Conservation (phyloP, 2,888 invertebrate species). For the Limnephilus auricula region DNA sequence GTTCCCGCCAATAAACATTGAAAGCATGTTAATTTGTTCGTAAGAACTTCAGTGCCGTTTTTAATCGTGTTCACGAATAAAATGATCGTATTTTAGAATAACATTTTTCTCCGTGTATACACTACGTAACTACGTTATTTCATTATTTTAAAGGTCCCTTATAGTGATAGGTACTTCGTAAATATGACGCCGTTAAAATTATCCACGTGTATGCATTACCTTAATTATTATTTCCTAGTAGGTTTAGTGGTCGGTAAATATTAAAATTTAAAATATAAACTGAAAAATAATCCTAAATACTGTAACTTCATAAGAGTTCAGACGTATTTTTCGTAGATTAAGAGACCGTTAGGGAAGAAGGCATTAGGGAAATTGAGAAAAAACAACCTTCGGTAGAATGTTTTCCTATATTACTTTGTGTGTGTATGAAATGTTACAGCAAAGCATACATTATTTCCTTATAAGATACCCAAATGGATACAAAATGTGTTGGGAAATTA, state of each 20-base stretch:
- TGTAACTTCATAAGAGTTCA: not conserved
- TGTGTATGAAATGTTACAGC: not conserved
- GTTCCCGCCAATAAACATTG: no score
- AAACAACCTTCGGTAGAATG: slow-evolving; percentile 34
- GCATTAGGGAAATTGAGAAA: slow-evolving; percentile 60
- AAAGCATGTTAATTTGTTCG: no score
- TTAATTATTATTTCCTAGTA: not conserved
- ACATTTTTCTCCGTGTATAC: no score
- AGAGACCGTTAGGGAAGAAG: slow-evolving; percentile 23
- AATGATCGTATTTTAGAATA: no score
- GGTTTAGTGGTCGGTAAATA: not conserved
- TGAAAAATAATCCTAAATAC: not conserved
- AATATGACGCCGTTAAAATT: no score
- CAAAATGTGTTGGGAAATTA: slow-evolving; percentile 55
- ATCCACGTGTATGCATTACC: not conserved
- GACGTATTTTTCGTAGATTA: not conserved
- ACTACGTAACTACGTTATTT: no score
- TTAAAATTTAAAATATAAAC: not conserved
- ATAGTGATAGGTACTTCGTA: no score
- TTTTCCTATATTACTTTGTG: not conserved
- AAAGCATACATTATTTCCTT: slow-evolving; percentile 36
- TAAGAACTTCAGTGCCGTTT: no score
- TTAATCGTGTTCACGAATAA: no score
- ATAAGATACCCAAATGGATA: not conserved
- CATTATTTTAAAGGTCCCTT: no score